These are phyloP conservation scores for Calephelis nemesis DNA, from an alignment of 1,140 invertebrate genomes.

Conservation along the genomic window DNA sequence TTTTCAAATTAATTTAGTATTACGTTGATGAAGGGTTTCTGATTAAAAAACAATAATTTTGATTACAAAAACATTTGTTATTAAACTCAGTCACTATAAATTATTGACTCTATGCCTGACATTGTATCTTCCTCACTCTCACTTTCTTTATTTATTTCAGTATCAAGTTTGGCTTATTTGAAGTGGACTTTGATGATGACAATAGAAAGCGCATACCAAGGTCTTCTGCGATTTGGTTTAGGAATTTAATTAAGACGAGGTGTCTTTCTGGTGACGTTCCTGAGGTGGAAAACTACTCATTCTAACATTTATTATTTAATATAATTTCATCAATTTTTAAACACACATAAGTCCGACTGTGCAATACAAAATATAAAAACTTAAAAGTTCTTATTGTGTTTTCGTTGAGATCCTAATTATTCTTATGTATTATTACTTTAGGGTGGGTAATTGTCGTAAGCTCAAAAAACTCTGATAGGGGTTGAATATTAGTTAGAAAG, in stretches of 20 bases:
- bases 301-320: conserved; percentile 28
- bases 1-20: no score
- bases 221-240: conserved; percentile 52
- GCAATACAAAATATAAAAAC: no score
- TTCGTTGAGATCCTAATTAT: not conserved
- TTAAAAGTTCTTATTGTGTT: no score
- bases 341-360: no score
- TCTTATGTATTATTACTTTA: not conserved
- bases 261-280: conserved; percentile 31
- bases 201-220: conserved; percentile 40
- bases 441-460: not conserved
- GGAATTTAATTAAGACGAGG: conserved; percentile 37
- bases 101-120: no score
- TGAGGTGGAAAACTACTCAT: conserved; percentile 34
- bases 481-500: no score
- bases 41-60: no score
- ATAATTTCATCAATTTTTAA: not conserved
- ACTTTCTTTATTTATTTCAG: conserved; percentile 34
- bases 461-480: no score
- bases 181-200: conserved; percentile 51
- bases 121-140: no score
- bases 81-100: no score
- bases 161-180: conserved; percentile 57
- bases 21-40: no score
- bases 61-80: no score